These are phyloP conservation scores for Egretta garzetta DNA, from an alignment of 2,113 vertebrate species.

Conservation along the genomic window DNA sequence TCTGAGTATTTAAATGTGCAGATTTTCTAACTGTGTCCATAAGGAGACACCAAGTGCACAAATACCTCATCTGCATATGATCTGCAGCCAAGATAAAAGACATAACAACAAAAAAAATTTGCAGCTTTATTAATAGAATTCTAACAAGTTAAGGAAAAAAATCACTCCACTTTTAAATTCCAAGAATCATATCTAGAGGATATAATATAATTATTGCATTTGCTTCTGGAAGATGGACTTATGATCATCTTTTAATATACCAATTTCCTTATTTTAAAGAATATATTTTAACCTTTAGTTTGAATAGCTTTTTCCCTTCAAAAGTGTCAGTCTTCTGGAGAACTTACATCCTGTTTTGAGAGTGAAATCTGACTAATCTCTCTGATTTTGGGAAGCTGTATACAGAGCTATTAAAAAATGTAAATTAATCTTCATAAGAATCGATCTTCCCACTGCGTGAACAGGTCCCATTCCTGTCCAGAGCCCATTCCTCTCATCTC, in stretches of 20 bases:
- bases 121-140: neutral
- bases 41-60: neutral
- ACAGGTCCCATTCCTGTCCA: too few species aligned
- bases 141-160: neutral
- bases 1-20: neutral
- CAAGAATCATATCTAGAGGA: neutral
- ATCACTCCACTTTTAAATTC: neutral
- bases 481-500: neutral
- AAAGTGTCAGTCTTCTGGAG: neutral
- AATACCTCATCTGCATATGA: neutral
- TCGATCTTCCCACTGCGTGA: too few species aligned
- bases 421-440: neutral
- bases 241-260: neutral
- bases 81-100: neutral
- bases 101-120: neutral
- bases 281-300: neutral
- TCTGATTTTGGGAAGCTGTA: neutral
- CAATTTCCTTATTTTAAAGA: neutral
- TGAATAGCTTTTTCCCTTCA: neutral
- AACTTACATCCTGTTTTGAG: neutral
- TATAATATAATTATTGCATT: neutral
- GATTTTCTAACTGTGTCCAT: neutral
- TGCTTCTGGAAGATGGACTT: neutral
- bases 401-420: neutral
- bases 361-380: neutral